Conservation (phyloP, 2,888 invertebrate species). For the Phytoseiulus persimilis region DNA sequence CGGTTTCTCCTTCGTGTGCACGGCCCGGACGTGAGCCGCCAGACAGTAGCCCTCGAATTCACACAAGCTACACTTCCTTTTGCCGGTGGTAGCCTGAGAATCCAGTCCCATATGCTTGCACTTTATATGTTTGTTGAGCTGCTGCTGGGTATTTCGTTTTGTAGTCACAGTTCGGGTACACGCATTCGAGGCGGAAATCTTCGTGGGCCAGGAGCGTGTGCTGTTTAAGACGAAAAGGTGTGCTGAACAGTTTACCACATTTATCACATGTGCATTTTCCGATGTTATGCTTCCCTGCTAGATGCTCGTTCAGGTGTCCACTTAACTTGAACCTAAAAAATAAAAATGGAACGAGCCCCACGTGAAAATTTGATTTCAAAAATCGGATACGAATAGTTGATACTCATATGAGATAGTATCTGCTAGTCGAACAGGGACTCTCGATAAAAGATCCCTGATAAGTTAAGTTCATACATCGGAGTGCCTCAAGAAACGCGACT, state of each 20-base stretch:
- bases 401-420: no score
- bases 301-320: constrained; percentile 37
- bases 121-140: constrained; percentile 25
- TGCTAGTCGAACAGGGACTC: no score
- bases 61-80: background rate
- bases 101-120: constrained; percentile 22
- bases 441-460: no score
- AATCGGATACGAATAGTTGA: no score
- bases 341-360: background rate
- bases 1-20: constrained; percentile 31
- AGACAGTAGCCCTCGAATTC: constrained; percentile 37
- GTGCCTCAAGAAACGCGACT: no score
- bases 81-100: background rate
- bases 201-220: constrained; percentile 29
- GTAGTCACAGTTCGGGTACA: constrained; percentile 12
- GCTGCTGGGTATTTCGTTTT: constrained; percentile 30
- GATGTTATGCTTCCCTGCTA: constrained; percentile 36
- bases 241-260: constrained; percentile 30
- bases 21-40: constrained; percentile 30
- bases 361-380: no score
- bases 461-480: no score
- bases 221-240: constrained; percentile 37
- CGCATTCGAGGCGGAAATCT: constrained; percentile 23
- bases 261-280: constrained; percentile 35
- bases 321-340: constrained; percentile 36